Evolutionary conservation across 2,797 vertebrate genomes (phyloP).

Genomic region (Euphonia xanthogaster): DNA sequence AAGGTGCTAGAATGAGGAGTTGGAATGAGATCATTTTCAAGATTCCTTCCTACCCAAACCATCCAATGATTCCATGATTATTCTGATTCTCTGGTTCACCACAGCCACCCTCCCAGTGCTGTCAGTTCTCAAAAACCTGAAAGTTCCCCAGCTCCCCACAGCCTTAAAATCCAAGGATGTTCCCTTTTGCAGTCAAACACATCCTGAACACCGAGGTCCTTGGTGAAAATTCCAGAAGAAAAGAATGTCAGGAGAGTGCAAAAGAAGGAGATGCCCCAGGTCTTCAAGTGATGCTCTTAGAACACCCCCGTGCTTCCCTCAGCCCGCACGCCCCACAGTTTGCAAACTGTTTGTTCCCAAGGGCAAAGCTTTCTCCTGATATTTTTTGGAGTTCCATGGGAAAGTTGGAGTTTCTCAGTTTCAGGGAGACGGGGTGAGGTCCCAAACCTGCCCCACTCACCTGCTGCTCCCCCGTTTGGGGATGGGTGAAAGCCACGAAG

Average conservation of each 20-base stretch:
- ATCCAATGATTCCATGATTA: background rate
- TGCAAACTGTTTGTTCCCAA: background rate
- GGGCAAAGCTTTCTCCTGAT: background rate
- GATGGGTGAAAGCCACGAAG: conserved; percentile 84
- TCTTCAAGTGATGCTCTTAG: background rate
- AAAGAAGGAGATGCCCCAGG: background rate
- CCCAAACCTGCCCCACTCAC: conserved; percentile 66
- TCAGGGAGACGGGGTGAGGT: background rate
- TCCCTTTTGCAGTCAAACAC: background rate
- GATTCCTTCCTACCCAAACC: background rate
- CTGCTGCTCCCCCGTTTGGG: conserved; percentile 81
- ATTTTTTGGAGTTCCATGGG: background rate
- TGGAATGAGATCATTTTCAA: background rate
- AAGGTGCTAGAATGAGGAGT: background rate
- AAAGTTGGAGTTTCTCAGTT: background rate
- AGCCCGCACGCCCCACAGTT: rapidly evolving
- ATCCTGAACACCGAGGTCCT: background rate
- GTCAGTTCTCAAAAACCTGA: background rate
- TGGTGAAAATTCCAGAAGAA: background rate
- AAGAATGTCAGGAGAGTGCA: background rate
- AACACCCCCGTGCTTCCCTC: background rate
- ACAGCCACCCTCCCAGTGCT: background rate
- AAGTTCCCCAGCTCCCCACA: rapidly evolving
- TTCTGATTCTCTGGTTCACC: background rate
- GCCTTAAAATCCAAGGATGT: background rate